A percentile compares a stretch with the other conserved stretches of the same genome.
These are phyloP conservation scores for Periphyllus acericola DNA, from an alignment of 2,888 invertebrate genomes.

Conservation along the genomic window DNA sequence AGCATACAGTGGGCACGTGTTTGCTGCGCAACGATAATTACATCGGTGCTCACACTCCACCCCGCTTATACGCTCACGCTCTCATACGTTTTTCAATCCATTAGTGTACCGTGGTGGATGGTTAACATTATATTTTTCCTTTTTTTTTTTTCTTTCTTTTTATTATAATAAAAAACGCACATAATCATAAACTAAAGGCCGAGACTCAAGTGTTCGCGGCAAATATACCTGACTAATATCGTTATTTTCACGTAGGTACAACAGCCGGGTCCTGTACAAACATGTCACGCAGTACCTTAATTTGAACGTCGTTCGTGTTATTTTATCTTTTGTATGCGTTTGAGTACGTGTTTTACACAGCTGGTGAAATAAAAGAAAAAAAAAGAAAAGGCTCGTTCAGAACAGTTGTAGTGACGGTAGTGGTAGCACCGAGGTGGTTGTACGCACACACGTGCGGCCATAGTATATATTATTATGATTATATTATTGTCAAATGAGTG, in stretches of 20 bases:
- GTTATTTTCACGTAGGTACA: not conserved
- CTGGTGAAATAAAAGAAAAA: not conserved
- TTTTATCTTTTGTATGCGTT: not conserved
- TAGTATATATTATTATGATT: not conserved
- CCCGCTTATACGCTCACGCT: not conserved
- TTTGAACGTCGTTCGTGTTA: constrained; percentile 2
- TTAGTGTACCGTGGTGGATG: not conserved
- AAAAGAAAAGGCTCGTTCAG: not conserved
- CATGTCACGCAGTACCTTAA: constrained; percentile 20
- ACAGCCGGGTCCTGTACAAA: not conserved
- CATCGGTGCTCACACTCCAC: not conserved
- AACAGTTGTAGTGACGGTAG: not conserved
- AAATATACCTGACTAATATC: not conserved
- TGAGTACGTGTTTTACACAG: not conserved
- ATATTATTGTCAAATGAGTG: not conserved
- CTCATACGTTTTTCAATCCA: constrained; percentile 37
- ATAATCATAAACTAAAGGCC: not conserved
- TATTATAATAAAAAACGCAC: not conserved
- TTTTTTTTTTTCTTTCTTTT: not conserved
- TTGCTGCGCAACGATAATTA: constrained; percentile 37
- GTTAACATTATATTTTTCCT: not conserved
- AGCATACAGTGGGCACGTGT: not conserved
- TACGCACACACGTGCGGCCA: not conserved
- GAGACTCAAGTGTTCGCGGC: not conserved
- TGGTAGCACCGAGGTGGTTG: not conserved